Conservation (phyloP, 2,797 vertebrate species). For the Serranus cabrilla region DNA sequence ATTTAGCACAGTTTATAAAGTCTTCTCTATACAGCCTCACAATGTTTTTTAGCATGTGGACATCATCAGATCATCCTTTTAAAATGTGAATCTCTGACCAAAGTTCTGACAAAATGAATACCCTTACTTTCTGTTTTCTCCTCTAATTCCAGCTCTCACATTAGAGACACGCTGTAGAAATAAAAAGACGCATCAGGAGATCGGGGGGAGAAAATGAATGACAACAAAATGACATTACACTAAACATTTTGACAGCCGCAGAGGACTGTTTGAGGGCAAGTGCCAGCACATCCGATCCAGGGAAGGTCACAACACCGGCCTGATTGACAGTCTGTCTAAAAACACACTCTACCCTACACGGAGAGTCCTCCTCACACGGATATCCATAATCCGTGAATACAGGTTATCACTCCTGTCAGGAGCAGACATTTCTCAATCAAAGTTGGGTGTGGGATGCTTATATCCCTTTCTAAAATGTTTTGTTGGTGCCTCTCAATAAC, state of each 20-base stretch:
- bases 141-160: conserved; percentile 36
- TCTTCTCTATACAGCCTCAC: neutral
- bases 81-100: conserved; percentile 20
- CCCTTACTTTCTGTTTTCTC: neutral
- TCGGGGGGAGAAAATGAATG: conserved; percentile 54
- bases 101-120: conserved; percentile 23
- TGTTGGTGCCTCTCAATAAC: conserved; percentile 33
- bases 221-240: conserved; percentile 74
- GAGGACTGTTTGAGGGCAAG: conserved; percentile 49
- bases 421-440: conserved; percentile 51
- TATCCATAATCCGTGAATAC: conserved; percentile 45
- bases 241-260: conserved; percentile 60
- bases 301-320: conserved; percentile 49
- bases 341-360: conserved; percentile 36
- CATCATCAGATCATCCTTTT: conserved; percentile 22
- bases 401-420: conserved; percentile 35
- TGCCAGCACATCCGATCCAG: conserved; percentile 39
- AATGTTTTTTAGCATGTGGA: conserved; percentile 24
- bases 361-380: conserved; percentile 47
- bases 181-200: conserved; percentile 37
- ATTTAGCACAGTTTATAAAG: neutral
- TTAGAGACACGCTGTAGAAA: conserved; percentile 51
- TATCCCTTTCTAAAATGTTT: conserved; percentile 32
- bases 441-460: conserved; percentile 22
- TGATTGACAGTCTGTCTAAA: conserved; percentile 55